Evolutionary conservation across 2,797 vertebrate genomes (phyloP).

Genomic region (Enteromius viviparus): DNA sequence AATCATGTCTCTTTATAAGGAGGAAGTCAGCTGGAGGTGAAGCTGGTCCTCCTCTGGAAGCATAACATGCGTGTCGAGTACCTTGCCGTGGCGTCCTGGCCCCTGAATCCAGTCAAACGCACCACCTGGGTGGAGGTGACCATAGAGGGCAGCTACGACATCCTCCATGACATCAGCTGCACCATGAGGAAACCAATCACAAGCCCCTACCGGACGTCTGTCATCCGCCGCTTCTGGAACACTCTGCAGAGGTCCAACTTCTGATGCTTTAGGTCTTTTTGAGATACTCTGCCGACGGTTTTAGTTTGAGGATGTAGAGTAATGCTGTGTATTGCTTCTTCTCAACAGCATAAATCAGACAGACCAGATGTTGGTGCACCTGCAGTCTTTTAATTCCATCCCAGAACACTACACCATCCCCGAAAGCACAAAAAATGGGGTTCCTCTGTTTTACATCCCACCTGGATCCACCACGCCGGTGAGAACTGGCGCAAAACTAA

Average conservation of each 20-base stretch:
- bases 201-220: slow-evolving; percentile 92
- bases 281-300: not conserved
- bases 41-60: slow-evolving; percentile 94
- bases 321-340: slow-evolving; percentile 35
- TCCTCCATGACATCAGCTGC: slow-evolving; percentile 97
- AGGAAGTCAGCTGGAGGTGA: slow-evolving; percentile 93
- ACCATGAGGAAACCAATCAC: slow-evolving; percentile 97
- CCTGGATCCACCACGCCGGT: slow-evolving; percentile 95
- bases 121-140: slow-evolving; percentile 94
- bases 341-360: slow-evolving; percentile 93
- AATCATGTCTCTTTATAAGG: slow-evolving; percentile 69
- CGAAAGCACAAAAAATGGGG: slow-evolving; percentile 97
- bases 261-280: too few species aligned
- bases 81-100: slow-evolving; percentile 89
- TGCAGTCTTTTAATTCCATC: slow-evolving; percentile 94
- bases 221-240: slow-evolving; percentile 98
- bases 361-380: slow-evolving; percentile 97
- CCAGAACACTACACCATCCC: slow-evolving; percentile 97
- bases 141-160: slow-evolving; percentile 98
- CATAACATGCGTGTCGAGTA: slow-evolving; percentile 99
- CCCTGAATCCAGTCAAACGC: slow-evolving; percentile 84
- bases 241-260: slow-evolving; percentile 89
- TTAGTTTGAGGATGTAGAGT: not conserved
- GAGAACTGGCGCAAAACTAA: slow-evolving; percentile 50
- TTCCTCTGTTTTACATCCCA: slow-evolving; percentile 97